Evolutionary conservation across 2,113 vertebrate genomes (phyloP).

Genomic region (Oxyruncus cristatus): DNA sequence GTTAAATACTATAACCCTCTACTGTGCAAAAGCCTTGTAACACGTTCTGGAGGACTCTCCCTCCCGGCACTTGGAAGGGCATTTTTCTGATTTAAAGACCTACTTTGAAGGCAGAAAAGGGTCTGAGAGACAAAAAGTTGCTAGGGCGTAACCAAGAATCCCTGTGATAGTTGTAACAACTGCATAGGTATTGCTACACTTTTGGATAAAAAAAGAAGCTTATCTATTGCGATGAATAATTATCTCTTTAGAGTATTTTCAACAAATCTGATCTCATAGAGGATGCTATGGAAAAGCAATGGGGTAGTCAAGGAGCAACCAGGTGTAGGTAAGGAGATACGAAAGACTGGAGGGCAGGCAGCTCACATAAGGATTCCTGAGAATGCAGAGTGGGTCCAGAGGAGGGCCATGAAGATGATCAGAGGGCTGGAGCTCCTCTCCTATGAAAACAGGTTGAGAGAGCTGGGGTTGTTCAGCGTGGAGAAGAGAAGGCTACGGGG

Average conservation of each 20-base stretch:
- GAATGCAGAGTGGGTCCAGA: background rate
- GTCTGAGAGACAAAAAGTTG: background rate
- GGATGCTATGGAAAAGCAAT: background rate
- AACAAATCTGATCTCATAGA: background rate
- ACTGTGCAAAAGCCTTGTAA: background rate
- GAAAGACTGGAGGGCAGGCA: background rate
- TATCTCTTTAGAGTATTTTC: background rate
- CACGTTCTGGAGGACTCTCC: rapidly evolving
- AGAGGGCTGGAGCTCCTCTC: background rate
- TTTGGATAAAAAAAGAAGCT: background rate
- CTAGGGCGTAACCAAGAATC: background rate
- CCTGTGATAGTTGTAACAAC: background rate
- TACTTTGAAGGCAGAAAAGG: background rate
- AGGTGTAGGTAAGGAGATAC: background rate
- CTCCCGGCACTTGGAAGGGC: background rate
- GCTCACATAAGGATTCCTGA: background rate
- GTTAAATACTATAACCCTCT: background rate
- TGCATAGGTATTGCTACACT: background rate
- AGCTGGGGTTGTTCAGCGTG: background rate
- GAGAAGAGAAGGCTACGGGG: background rate
- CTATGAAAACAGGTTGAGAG: background rate
- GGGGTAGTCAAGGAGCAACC: background rate
- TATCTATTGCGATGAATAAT: background rate
- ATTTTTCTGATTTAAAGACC: background rate
- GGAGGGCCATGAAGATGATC: rapidly evolving